Conservation (phyloP, 2,888 invertebrate genomes). For the Odontomyia ornata region DNA sequence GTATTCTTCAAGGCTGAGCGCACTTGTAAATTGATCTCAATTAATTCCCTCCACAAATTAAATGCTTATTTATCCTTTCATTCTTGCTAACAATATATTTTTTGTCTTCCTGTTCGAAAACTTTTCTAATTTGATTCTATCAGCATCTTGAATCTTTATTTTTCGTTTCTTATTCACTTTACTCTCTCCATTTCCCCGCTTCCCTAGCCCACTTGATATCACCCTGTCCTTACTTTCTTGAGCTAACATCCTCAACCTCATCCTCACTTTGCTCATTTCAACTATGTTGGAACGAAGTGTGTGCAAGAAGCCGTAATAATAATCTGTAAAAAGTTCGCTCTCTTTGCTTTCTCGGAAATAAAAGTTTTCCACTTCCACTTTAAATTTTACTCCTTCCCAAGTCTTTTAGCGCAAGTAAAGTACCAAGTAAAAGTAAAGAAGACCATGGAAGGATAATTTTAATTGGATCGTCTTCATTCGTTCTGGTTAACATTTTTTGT, state of each 20-base stretch:
- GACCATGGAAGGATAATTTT: slow-evolving; percentile 32
- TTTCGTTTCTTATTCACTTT: background rate
- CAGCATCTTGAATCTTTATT: slow-evolving; percentile 15
- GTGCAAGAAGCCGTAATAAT: slow-evolving; percentile 36
- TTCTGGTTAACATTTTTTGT: background rate
- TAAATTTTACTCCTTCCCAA: slow-evolving; percentile 8
- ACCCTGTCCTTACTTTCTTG: background rate
- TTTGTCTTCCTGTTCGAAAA: background rate
- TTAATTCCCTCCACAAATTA: slow-evolving; percentile 12
- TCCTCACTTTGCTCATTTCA: background rate
- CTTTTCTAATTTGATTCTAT: slow-evolving; percentile 41
- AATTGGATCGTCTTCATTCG: slow-evolving; percentile 28
- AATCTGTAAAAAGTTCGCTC: slow-evolving; percentile 24
- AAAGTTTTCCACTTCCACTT: slow-evolving; percentile 39
- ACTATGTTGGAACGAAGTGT: slow-evolving; percentile 9
- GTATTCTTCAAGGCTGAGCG: background rate
- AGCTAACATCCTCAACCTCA: background rate
- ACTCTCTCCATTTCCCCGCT: background rate
- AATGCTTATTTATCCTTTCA: slow-evolving; percentile 1
- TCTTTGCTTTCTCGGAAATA: slow-evolving; percentile 5
- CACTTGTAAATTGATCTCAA: slow-evolving; percentile 34
- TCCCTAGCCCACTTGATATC: background rate
- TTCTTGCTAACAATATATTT: background rate
- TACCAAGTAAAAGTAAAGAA: slow-evolving; percentile 10
- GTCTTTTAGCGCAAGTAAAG: slow-evolving; percentile 37